Percentiles rank a stretch among this genome's conserved stretches.
Evolutionary conservation across 2,888 invertebrate genomes (phyloP).

Genomic region (Allygus modestus): DNA sequence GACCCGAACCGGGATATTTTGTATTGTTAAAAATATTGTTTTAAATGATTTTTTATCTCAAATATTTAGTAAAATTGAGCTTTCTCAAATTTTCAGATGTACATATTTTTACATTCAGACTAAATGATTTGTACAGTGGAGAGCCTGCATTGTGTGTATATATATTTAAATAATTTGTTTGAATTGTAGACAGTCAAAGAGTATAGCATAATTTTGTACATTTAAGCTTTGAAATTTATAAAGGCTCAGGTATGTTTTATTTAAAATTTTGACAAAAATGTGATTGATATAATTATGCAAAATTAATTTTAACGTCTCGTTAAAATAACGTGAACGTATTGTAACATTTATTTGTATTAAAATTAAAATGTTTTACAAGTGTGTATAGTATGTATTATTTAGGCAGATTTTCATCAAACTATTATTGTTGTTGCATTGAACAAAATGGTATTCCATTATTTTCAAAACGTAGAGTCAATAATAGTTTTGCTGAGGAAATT

Average conservation of each 20-base stretch:
- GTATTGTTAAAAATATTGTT: no score
- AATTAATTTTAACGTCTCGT: background rate
- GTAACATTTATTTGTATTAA: background rate
- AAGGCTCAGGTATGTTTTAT: no score
- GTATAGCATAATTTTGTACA: no score
- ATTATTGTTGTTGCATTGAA: background rate
- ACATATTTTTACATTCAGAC: slow-evolving; percentile 30
- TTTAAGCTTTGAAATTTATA: no score
- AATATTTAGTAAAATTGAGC: no score
- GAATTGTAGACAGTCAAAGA: background rate
- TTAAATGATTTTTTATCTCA: no score
- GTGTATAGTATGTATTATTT: background rate
- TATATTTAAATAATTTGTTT: background rate
- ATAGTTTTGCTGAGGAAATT: no score
- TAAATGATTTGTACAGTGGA: background rate
- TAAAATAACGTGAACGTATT: background rate
- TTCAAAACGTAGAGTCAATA: no score
- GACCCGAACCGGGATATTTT: no score
- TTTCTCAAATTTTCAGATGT: background rate
- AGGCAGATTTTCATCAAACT: background rate
- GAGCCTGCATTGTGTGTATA: background rate
- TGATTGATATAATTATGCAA: background rate
- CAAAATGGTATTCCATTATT: background rate
- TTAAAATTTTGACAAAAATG: background rate
- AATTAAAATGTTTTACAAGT: background rate